These are phyloP conservation scores for Caenorhabditis sp. DNA, from an alignment of 2,888 invertebrate genomes.

Conservation along the genomic window DNA sequence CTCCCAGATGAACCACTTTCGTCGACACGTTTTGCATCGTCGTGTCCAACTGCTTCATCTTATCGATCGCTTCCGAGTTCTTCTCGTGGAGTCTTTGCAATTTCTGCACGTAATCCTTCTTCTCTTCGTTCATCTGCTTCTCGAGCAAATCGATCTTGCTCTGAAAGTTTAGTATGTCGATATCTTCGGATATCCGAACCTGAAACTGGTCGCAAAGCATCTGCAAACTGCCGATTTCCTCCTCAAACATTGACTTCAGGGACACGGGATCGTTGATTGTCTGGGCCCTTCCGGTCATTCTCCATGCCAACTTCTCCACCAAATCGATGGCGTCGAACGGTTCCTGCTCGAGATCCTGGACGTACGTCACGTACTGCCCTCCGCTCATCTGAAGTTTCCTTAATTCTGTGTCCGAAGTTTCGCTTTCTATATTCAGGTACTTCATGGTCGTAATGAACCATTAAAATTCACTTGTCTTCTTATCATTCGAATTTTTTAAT, in stretches of 20 bases:
- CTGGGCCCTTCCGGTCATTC: constrained; percentile 86
- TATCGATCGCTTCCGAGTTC: constrained; percentile 73
- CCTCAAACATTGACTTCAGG: constrained; percentile 77
- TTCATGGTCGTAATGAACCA: constrained; percentile 24
- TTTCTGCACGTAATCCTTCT: constrained; percentile 74
- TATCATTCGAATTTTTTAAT: constrained; percentile 21
- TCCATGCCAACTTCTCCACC: constrained; percentile 95
- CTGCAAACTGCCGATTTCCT: constrained; percentile 78
- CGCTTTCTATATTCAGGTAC: not conserved
- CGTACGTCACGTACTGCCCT: constrained; percentile 74
- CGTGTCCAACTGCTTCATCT: constrained; percentile 86
- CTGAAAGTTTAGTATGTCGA: constrained; percentile 47
- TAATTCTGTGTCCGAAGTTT: not conserved
- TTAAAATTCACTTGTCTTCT: not conserved
- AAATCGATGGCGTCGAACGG: constrained; percentile 97
- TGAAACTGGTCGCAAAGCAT: constrained; percentile 77
- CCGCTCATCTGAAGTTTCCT: constrained; percentile 50
- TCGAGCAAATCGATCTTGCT: constrained; percentile 75
- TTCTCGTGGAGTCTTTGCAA: constrained; percentile 75
- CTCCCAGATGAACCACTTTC: constrained; percentile 97
- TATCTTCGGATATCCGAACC: constrained; percentile 33
- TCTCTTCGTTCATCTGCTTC: constrained; percentile 74
- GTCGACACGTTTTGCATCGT: constrained; percentile 97
- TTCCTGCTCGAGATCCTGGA: constrained; percentile 84
- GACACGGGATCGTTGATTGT: constrained; percentile 68